Evolutionary conservation across 92 coral and sea anemone species (phyloP), one percentile per base, ranked within the genome.

Genomic region (Actinostola sp.): DNA sequence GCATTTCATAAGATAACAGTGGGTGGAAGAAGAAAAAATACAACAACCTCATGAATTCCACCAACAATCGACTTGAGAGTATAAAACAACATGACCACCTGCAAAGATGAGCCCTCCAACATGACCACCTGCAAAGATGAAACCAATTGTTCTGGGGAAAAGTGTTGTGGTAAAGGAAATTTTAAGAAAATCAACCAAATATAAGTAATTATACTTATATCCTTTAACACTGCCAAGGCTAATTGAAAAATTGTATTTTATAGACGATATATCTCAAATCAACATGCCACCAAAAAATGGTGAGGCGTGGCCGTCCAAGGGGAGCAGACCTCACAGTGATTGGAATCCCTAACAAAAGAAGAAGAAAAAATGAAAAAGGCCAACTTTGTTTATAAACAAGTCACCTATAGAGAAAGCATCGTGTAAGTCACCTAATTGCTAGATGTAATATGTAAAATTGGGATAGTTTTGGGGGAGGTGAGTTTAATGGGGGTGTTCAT

Each of bases 61-160:
- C 83, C 50, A 83, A 76, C 63, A 77, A 77, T 49, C 66, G 83
- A 8, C 78, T 83, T 19, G 78, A 77, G 49, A 59, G 84, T 56
- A 77, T 83, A 14, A 83, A 77, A 55, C 88, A 76, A 23, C 54
- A n/a, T 48, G 54, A 48, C n/a, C 44, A 48, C 54, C 19, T 4
- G 54, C 19, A 23, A 48, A 3, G 54, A 48, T 48, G 54, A 48
- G 19, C 54, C 54, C 19, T n/a, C 19, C 4, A 48, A 48, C 54
- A n/a, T 48, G 54, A 48, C n/a, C 44, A 48, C 54, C 19, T 4
- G 54, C 19, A 23, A 48, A 48, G n/a, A 48, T 8, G 54, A 48
- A 4, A 48, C 54, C 13, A 48, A 8, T 14, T 48, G 54, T 48
- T 48, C 54, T 48, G 54, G 19, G 21, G 54, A 48, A 48, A 14